phyloP scores from a whole-genome alignment of 2,888 invertebrate genomes.

The Chalcosyrphus nemorum region DNA sequence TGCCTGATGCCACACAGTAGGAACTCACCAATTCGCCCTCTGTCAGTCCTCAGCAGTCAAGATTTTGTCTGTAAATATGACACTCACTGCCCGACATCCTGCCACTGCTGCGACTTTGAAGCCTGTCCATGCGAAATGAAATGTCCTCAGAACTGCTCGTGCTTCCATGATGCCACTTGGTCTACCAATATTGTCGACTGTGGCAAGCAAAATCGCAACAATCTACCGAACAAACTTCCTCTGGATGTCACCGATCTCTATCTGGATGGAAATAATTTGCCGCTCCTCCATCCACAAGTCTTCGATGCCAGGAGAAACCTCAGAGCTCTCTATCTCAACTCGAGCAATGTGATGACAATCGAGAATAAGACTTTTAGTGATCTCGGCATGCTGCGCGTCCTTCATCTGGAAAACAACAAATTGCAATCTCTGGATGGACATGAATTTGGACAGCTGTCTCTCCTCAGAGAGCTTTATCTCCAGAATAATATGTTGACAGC shows the following conservation, averaged over 20 bases:
- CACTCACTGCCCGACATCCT: slow-evolving; percentile 95
- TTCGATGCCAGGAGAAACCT: slow-evolving; percentile 96
- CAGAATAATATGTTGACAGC: slow-evolving; percentile 92
- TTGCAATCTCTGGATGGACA: slow-evolving; percentile 90
- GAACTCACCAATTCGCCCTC: slow-evolving; percentile 90
- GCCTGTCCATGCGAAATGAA: slow-evolving; percentile 99
- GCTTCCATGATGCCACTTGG: slow-evolving; percentile 97
- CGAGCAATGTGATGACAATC: slow-evolving; percentile 91
- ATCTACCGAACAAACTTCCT: slow-evolving; percentile 90
- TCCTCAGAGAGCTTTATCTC: slow-evolving; percentile 91
- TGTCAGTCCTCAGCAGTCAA: slow-evolving; percentile 89
- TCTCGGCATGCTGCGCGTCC: slow-evolving; percentile 88
- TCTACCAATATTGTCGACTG: slow-evolving; percentile 96
- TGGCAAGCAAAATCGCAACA: slow-evolving; percentile 84
- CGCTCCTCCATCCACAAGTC: slow-evolving; percentile 91
- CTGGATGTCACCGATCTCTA: slow-evolving; percentile 97
- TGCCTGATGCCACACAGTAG: slow-evolving; percentile 93
- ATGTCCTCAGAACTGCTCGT: slow-evolving; percentile 96
- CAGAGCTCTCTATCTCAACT: slow-evolving; percentile 92
- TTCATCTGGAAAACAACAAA: slow-evolving; percentile 94
- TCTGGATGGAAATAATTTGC: slow-evolving; percentile 94
- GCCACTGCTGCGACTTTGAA: slow-evolving; percentile 98
- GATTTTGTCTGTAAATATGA: slow-evolving; percentile 96
- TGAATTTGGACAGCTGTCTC: slow-evolving; percentile 91
- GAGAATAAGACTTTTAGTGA: slow-evolving; percentile 96